Conservation (phyloP, 2,888 invertebrate species). For the Nephrocerus scutellatus region DNA sequence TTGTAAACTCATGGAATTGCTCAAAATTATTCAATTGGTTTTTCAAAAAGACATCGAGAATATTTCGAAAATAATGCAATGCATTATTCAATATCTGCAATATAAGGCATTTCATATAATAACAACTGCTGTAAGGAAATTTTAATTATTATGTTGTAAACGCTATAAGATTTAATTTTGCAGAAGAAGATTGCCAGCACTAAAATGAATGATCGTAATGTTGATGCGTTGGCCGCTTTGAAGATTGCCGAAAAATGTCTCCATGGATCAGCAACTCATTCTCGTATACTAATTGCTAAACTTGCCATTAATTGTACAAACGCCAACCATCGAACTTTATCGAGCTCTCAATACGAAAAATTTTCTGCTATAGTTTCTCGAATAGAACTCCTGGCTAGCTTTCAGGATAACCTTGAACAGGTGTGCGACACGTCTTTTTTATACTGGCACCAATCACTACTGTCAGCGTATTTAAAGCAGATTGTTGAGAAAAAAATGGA, state of each 20-base stretch:
- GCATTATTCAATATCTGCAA: slow-evolving; percentile 72
- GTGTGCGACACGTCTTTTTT: slow-evolving; percentile 71
- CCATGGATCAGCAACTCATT: slow-evolving; percentile 57
- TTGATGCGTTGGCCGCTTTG: slow-evolving; percentile 67
- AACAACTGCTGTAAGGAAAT: too few species aligned
- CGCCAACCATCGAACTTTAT: slow-evolving; percentile 48
- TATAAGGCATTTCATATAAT: slow-evolving; percentile 66
- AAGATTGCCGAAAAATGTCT: slow-evolving; percentile 64
- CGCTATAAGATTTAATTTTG: slow-evolving; percentile 11
- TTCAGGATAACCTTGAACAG: slow-evolving; percentile 53
- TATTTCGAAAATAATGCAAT: slow-evolving; percentile 65
- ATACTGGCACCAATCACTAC: slow-evolving; percentile 72
- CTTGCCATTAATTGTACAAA: slow-evolving; percentile 61
- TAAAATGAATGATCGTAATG: slow-evolving; percentile 58
- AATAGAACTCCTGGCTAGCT: slow-evolving; percentile 57
- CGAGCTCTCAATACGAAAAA: slow-evolving; percentile 57
- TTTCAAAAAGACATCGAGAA: slow-evolving; percentile 62
- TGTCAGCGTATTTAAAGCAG: slow-evolving; percentile 70
- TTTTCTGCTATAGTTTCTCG: slow-evolving; percentile 58
- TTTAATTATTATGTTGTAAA: neutral
- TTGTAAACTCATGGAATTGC: slow-evolving; percentile 72
- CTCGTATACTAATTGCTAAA: slow-evolving; percentile 59
- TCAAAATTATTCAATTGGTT: slow-evolving; percentile 68
- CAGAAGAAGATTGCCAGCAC: slow-evolving; percentile 57
- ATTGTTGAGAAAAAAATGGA: slow-evolving; percentile 61